A percentile compares a stretch with the other conserved stretches of the same genome.
These are phyloP conservation scores for Danio jaintianensis DNA, from an alignment of 2,797 vertebrate genomes.

Conservation along the genomic window DNA sequence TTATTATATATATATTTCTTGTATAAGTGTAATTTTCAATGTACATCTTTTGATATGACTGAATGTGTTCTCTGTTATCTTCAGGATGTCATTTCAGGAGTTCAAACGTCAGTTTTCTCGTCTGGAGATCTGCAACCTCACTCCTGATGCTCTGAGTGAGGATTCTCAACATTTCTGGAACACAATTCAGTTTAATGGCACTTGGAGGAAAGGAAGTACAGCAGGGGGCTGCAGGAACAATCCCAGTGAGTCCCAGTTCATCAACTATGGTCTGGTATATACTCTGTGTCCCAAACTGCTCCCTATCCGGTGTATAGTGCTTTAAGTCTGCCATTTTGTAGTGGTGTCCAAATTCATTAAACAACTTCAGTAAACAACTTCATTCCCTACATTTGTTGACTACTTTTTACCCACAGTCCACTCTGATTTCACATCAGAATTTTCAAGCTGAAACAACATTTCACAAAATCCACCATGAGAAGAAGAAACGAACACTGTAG, in stretches of 20 bases:
- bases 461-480: too few species aligned
- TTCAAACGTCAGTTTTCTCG: conserved; percentile 82
- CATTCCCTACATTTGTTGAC: too few species aligned
- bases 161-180: conserved; percentile 81
- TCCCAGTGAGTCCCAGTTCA: conserved; percentile 68
- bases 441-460: too few species aligned
- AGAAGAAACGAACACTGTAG: too few species aligned
- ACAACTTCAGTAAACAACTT: too few species aligned
- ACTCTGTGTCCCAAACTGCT: too few species aligned
- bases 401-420: too few species aligned
- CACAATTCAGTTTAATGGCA: conserved; percentile 79
- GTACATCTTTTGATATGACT: background rate
- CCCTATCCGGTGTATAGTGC: too few species aligned
- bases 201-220: conserved; percentile 83
- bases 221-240: conserved; percentile 87
- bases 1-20: background rate
- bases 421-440: too few species aligned
- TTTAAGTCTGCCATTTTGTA: too few species aligned
- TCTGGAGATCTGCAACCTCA: conserved; percentile 89
- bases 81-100: conserved; percentile 86
- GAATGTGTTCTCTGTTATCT: background rate
- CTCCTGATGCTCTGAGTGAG: conserved; percentile 80
- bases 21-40: background rate
- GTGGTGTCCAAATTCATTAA: too few species aligned
- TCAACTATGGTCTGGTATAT: too few species aligned